A percentile compares a stretch with the other conserved stretches of the same genome.
phyloP scores from a whole-genome alignment of 2,113 vertebrate genomes.

The Lagopus muta region DNA sequence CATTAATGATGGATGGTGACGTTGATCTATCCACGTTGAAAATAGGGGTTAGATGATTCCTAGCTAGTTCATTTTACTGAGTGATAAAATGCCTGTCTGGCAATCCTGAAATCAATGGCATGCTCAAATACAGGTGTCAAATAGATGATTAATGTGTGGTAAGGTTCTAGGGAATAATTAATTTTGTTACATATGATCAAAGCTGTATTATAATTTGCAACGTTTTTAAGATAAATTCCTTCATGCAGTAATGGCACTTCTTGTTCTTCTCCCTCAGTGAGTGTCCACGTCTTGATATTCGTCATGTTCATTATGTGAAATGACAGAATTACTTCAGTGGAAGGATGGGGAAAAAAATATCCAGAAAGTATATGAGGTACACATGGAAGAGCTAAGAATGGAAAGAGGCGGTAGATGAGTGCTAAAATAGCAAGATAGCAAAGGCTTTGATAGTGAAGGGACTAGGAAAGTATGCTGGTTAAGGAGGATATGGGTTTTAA shows the following conservation, averaged over 20 bases:
- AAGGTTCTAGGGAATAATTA: background rate
- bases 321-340: background rate
- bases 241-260: background rate
- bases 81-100: background rate
- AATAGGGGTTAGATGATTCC: background rate
- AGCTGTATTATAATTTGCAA: background rate
- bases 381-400: background rate
- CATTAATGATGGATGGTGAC: background rate
- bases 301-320: background rate
- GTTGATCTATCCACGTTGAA: background rate
- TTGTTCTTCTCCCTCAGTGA: background rate
- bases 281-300: background rate
- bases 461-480: background rate
- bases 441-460: background rate
- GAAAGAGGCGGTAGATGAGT: background rate
- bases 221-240: background rate
- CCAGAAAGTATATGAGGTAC: background rate
- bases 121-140: background rate
- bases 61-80: background rate
- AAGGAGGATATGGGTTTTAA: background rate
- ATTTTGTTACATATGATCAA: background rate
- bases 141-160: background rate
- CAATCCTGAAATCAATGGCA: background rate
- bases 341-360: background rate
- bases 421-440: background rate